These are phyloP conservation scores for Brachyrhaphis roseni DNA, from an alignment of 2,797 vertebrate species.

Conservation along the genomic window DNA sequence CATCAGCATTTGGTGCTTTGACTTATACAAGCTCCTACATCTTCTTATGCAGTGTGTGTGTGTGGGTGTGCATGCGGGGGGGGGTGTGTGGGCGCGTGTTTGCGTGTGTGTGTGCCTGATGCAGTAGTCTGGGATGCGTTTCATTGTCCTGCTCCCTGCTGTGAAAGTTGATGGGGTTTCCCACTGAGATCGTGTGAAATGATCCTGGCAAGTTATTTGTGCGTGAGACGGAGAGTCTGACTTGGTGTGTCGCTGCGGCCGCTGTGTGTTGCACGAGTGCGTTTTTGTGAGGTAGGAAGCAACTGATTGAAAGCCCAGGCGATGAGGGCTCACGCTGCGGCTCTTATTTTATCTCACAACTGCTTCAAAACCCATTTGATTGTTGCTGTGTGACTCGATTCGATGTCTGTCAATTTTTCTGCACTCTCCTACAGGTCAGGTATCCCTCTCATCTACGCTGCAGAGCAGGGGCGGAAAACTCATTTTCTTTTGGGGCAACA, in stretches of 20 bases:
- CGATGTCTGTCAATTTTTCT: slow-evolving; percentile 53
- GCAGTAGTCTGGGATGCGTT: slow-evolving; percentile 58
- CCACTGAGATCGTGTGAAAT: slow-evolving; percentile 67
- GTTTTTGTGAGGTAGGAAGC: slow-evolving; percentile 49
- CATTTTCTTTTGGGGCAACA: too few species aligned
- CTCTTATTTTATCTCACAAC: slow-evolving; percentile 64
- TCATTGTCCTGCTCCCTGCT: slow-evolving; percentile 74
- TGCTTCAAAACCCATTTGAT: slow-evolving; percentile 56
- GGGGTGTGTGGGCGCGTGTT: slow-evolving; percentile 18
- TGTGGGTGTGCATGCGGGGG: slow-evolving; percentile 12
- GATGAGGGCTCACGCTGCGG: slow-evolving; percentile 53
- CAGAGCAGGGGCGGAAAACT: neutral
- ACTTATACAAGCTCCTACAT: slow-evolving; percentile 30
- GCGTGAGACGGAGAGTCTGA: slow-evolving; percentile 17
- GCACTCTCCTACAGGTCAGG: slow-evolving; percentile 20
- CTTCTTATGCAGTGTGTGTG: slow-evolving; percentile 22
- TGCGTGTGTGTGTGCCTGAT: slow-evolving; percentile 9
- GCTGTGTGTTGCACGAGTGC: slow-evolving; percentile 31
- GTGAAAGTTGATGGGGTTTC: slow-evolving; percentile 77
- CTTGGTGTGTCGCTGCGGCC: slow-evolving; percentile 27
- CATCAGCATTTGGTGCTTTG: slow-evolving; percentile 10
- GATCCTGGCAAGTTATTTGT: slow-evolving; percentile 68
- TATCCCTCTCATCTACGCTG: neutral
- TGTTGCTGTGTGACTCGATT: slow-evolving; percentile 62
- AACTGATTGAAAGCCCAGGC: slow-evolving; percentile 66